Evolutionary conservation across 1,140 invertebrate genomes (phyloP).

Genomic region (Laupala kohalensis): DNA sequence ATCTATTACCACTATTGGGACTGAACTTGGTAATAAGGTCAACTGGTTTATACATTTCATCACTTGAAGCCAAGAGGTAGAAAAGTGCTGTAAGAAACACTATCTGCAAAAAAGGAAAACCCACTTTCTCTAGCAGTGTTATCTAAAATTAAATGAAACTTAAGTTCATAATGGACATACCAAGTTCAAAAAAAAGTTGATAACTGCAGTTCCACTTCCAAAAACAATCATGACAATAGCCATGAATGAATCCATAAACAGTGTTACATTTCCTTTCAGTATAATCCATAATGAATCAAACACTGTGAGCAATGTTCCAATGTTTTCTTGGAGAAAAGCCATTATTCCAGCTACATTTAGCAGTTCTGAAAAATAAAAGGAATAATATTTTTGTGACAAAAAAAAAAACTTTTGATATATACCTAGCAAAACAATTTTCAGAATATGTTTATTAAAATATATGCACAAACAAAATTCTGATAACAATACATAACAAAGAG

Average conservation of each 20-base stretch:
- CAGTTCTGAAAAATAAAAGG: constrained; percentile 37
- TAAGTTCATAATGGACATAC: constrained; percentile 39
- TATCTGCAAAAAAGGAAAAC: constrained; percentile 40
- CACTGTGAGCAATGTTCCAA: constrained; percentile 78
- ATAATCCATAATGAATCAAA: constrained; percentile 88
- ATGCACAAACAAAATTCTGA: background rate
- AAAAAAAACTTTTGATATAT: background rate
- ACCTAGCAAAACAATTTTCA: background rate
- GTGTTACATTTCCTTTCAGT: constrained; percentile 78
- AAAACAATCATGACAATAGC: constrained; percentile 77
- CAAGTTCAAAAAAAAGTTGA: constrained; percentile 85
- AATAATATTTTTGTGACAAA: background rate
- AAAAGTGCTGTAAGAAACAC: constrained; percentile 94
- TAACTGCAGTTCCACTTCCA: constrained; percentile 81
- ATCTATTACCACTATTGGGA: constrained; percentile 48
- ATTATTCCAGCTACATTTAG: constrained; percentile 62
- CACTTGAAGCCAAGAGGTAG: constrained; percentile 82
- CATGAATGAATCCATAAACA: constrained; percentile 76
- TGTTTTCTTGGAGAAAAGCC: constrained; percentile 79
- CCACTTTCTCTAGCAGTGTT: background rate
- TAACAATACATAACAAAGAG: background rate
- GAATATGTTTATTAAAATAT: background rate
- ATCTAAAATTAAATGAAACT: background rate
- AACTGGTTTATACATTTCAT: constrained; percentile 79
- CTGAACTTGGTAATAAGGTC: constrained; percentile 66